Evolutionary conservation across 2,888 invertebrate genomes (phyloP).

Genomic region (Athalia rosae): DNA sequence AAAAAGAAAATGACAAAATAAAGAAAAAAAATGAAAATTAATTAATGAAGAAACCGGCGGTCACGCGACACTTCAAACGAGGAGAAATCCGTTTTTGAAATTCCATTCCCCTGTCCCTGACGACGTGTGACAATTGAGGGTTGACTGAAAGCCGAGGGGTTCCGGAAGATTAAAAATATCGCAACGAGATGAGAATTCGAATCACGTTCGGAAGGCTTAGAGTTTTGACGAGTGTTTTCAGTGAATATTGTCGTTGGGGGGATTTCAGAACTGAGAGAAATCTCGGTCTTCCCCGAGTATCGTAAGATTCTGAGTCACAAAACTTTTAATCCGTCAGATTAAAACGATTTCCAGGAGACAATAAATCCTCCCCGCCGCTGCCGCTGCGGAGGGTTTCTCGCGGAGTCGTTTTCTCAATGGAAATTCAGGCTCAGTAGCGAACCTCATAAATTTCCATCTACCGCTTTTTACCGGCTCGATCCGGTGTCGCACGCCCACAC

Average conservation of each 20-base stretch:
- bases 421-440: conserved; percentile 25
- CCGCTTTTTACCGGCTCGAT: conserved; percentile 16
- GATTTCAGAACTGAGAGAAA: no score
- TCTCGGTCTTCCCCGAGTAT: no score
- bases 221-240: no score
- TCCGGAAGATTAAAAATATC: no score
- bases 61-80: no score
- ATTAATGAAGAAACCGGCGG: no score
- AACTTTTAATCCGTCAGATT: conserved; percentile 58
- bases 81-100: background rate
- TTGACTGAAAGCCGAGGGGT: no score
- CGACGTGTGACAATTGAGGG: no score
- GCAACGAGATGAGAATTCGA: no score
- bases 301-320: conserved; percentile 26
- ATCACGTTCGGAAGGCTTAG: no score
- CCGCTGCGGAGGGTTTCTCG: background rate
- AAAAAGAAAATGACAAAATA: background rate
- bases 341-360: conserved; percentile 52
- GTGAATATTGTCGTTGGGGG: no score
- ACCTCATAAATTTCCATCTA: conserved; percentile 51
- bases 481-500: background rate
- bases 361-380: conserved; percentile 48
- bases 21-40: no score
- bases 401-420: conserved; percentile 31
- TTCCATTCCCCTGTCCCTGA: background rate